Evolutionary conservation across 1,140 invertebrate species (phyloP), one percentile per base, ranked within the genome.

Genomic region (Drosophila setifemur): DNA sequence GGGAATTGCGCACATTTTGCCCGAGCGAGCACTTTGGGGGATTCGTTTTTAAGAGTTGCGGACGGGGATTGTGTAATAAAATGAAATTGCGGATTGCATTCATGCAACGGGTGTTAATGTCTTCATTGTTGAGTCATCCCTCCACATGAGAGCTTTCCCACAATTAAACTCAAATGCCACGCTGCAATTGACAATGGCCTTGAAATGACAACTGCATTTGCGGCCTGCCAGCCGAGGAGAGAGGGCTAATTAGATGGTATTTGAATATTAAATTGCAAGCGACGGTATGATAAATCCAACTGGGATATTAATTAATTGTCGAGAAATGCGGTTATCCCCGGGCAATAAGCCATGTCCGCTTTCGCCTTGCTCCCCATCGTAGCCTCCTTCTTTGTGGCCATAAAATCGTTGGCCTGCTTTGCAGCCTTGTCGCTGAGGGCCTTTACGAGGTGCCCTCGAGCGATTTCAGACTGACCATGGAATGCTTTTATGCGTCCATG

Each of bases 31-130:
- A 57, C 55, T 54, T 67, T 68, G 25, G 63, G 28, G 25, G n/a
- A 40, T 52, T 55, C 21, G 23, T 26, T 9, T 37, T 31, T 14
- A 26, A 48, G 42, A 61, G 33, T 39, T 16, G 48, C 12, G 21
- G 29, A 48, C 35, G 37, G 44, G 16, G 23, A 33, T 70, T 58
- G 39, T 58, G 42, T 49, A 43, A 70, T 60, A 44, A 43, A 70
- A 49, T 58, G 35, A 70, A 58, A 71, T 25, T 58, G 67, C 37
- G 37, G 29, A 70, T 47, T 45, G 68, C 68, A 72, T 72, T 70
- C 44, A 44, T 35, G 63, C 31, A 25, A 31, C 12, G 44, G 19
- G 44, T 60, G 67, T 50, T 60, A 71, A 71, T 60, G 44, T 40
- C 67, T 58, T 21, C 39, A 50, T 70, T 70, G 64, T 69, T 35